Evolutionary conservation across 1,140 invertebrate species (phyloP).

Genomic region (Papilio helenus): DNA sequence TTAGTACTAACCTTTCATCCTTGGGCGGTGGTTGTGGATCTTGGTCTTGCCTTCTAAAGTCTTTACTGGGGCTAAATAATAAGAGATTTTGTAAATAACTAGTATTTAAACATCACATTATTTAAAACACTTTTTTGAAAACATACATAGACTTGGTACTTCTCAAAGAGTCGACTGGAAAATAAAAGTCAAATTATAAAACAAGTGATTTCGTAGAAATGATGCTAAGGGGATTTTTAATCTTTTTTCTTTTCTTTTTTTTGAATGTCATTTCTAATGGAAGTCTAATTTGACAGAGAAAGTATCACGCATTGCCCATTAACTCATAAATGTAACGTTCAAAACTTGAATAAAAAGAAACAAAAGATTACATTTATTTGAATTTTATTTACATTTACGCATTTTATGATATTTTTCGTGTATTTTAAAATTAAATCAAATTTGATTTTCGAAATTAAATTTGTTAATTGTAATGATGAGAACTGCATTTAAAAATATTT

Average conservation of each 20-base stretch:
- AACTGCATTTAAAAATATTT: no score
- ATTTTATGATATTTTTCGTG: no score
- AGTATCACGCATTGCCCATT: background rate
- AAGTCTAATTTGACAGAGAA: background rate
- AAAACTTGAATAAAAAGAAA: background rate
- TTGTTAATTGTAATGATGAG: no score
- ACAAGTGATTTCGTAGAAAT: background rate
- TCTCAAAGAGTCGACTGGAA: background rate
- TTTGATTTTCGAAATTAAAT: no score
- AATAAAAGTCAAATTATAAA: background rate
- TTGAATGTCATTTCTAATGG: background rate
- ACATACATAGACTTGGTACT: background rate
- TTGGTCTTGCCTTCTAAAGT: background rate
- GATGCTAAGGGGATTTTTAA: background rate
- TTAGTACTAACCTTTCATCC: conserved; percentile 14
- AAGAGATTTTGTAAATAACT: background rate
- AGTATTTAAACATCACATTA: background rate
- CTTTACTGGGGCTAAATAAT: background rate
- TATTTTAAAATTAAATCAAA: no score
- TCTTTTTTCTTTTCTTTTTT: background rate
- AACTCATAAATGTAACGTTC: background rate
- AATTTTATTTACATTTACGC: background rate
- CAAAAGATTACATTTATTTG: background rate
- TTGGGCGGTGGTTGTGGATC: background rate
- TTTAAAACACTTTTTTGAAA: background rate